Evolutionary conservation across 2,888 invertebrate species (phyloP).

Genomic region (Omphaloscelis lunosa): DNA sequence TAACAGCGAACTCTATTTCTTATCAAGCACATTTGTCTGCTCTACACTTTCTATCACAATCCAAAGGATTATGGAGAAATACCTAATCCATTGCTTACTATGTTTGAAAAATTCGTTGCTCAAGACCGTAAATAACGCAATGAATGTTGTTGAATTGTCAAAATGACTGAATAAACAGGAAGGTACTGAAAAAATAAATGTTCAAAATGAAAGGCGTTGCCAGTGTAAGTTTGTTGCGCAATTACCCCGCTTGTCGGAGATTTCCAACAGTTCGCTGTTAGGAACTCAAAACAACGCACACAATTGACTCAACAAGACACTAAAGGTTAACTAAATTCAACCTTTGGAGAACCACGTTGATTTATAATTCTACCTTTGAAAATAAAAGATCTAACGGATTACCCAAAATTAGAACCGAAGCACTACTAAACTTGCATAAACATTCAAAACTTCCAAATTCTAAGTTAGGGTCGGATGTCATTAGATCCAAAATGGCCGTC

Average conservation of each 20-base stretch:
- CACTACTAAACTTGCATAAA: slow-evolving; percentile 25
- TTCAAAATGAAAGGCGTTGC: not conserved
- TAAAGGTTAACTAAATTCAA: not conserved
- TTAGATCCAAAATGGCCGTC: slow-evolving; percentile 42
- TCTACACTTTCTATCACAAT: not conserved
- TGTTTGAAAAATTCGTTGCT: not conserved
- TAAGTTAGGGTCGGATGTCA: slow-evolving; percentile 38
- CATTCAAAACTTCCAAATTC: slow-evolving; percentile 14
- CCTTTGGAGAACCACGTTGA: not conserved
- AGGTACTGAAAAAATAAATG: no score
- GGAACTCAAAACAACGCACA: no score
- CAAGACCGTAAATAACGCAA: not conserved
- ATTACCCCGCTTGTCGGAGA: not conserved
- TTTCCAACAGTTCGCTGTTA: not conserved
- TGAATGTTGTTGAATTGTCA: not conserved
- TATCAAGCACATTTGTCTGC: not conserved
- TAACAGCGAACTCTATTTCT: not conserved
- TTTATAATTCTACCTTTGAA: not conserved
- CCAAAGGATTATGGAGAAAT: not conserved
- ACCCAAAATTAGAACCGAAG: slow-evolving; percentile 1
- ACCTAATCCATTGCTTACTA: not conserved
- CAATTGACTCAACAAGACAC: no score
- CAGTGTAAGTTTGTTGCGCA: not conserved
- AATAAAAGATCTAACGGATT: slow-evolving; percentile 17
- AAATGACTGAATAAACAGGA: not conserved